Conservation (phyloP, 2,797 vertebrate species). For the Peromyscus nudipes region DNA sequence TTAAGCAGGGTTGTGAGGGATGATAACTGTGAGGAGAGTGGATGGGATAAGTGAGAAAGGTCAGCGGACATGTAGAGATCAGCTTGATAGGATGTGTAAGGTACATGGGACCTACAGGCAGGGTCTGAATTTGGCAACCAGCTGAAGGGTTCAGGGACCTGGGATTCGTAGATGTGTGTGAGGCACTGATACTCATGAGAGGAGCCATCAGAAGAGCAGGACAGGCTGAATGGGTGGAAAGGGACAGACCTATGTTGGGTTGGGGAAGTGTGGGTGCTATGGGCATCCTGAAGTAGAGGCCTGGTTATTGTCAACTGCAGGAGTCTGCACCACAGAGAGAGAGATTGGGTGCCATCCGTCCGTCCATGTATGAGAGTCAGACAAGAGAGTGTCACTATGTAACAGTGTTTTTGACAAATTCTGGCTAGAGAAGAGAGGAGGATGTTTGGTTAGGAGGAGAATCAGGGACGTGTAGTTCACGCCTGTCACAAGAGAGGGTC, state of each 20-base stretch:
- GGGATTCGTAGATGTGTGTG: neutral
- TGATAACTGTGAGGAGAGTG: neutral
- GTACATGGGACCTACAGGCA: accelerated
- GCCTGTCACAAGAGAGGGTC: neutral
- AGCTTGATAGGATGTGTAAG: no score
- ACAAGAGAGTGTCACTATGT: no score
- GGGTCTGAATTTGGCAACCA: neutral
- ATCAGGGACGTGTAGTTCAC: no score
- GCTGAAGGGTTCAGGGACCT: neutral
- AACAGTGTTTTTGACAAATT: neutral
- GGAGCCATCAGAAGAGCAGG: neutral
- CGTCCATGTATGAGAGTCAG: neutral
- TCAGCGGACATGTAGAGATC: neutral
- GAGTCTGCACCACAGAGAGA: neutral
- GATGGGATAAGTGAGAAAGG: neutral
- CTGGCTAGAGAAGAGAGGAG: neutral
- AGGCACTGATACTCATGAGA: neutral
- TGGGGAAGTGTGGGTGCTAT: neutral
- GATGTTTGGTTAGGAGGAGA: neutral
- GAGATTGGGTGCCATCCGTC: neutral
- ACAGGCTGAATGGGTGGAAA: accelerated
- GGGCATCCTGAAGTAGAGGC: neutral
- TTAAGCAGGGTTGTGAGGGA: neutral
- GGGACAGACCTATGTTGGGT: neutral
- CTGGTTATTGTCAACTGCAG: neutral